These are phyloP conservation scores for Actinia equina DNA, from an alignment of 64 coral and sea anemone genomes.

Conservation along the genomic window DNA sequence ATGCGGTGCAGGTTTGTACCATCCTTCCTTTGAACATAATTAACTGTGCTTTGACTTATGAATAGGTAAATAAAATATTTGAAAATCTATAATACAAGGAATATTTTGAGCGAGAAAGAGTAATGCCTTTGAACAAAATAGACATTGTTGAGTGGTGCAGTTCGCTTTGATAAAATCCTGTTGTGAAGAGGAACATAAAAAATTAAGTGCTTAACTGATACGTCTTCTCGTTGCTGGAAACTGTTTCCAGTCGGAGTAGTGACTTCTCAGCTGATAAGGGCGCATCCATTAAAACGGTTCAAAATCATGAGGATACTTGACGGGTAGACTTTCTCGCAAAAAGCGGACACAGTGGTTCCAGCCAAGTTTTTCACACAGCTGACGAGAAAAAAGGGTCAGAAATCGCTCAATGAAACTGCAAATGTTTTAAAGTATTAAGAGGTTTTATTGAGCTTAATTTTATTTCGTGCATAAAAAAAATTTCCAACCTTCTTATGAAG, in stretches of 20 bases:
- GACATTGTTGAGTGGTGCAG: too few species aligned
- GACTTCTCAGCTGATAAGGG: background rate
- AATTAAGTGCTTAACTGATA: background rate
- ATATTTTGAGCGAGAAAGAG: too few species aligned
- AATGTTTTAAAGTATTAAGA: too few species aligned
- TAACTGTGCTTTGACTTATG: too few species aligned
- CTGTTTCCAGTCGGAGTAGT: background rate
- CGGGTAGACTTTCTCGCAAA: conserved; percentile 34
- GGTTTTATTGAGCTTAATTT: too few species aligned
- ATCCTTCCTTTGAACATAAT: too few species aligned
- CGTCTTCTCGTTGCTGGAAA: background rate
- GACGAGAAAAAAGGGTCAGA: background rate
- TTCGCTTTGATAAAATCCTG: background rate
- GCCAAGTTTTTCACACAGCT: conserved; percentile 63
- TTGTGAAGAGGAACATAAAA: background rate
- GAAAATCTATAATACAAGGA: too few species aligned
- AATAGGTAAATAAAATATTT: too few species aligned
- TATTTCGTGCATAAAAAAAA: too few species aligned
- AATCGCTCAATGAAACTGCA: background rate
- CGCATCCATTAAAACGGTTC: conserved; percentile 51
- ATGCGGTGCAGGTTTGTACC: too few species aligned
- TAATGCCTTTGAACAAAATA: too few species aligned
- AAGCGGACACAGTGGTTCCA: conserved; percentile 50
- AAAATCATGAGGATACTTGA: conserved; percentile 55
- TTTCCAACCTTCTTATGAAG: too few species aligned